Conservation (phyloP, 37 sponge, comb jelly and placozoan genomes). For the Beroe ovata region DNA sequence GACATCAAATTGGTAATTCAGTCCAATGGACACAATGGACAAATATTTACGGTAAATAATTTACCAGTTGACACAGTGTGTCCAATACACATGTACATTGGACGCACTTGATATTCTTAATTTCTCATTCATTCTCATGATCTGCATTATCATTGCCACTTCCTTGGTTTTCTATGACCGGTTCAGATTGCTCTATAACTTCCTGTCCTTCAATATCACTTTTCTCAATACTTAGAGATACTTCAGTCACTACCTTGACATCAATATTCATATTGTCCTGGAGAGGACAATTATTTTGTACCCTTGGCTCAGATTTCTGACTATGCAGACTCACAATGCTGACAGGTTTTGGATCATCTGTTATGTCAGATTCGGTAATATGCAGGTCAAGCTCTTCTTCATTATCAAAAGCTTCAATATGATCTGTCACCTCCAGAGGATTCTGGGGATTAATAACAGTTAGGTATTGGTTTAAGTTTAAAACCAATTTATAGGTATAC, state of each 20-base stretch:
- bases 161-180: neutral
- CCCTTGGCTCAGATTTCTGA: neutral
- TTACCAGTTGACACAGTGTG: no score
- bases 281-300: neutral
- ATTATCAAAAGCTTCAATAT: constrained; percentile 43
- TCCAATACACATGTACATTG: no score
- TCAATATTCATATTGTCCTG: neutral
- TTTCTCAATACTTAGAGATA: neutral
- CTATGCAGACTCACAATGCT: neutral
- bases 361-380: constrained; percentile 47
- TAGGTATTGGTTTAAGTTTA: no score
- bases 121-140: no score
- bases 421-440: constrained; percentile 13
- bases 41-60: no score
- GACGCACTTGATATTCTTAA: no score
- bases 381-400: constrained; percentile 39
- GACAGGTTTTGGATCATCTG: neutral
- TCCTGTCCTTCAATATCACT: neutral
- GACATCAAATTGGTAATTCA: no score
- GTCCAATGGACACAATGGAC: no score
- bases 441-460: constrained; percentile 2
- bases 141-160: neutral
- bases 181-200: neutral
- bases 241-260: neutral
- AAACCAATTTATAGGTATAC: no score